Base-by-base conservation (phyloP, 2,888 invertebrate species). In the Cheilosia vulpina region DNA sequence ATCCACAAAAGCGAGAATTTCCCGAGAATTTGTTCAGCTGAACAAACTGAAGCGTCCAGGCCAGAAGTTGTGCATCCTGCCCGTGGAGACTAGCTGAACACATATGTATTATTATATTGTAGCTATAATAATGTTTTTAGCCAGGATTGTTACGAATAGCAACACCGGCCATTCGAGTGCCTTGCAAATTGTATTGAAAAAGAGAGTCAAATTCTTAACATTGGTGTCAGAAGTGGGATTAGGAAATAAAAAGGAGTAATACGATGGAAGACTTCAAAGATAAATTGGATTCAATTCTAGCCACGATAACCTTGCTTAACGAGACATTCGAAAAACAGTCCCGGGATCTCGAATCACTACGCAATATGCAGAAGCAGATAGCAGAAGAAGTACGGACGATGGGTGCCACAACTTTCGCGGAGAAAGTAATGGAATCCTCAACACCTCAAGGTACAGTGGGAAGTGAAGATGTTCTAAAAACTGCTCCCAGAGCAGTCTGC, bases 11-110 rank as follows among this genome's bases (percentile, higher is more conserved):
- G 55, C 15, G 55, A 31, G 17, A 55, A 31, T 6, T 31, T 31
- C 4, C 31, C 55, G n/a, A n/a, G n/a, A n/a, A n/a, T n/a, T n/a
- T n/a, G n/a, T n/a, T n/a, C n/a, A n/a, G n/a, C n/a, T n/a, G n/a
- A 31, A 52, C 9, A 19, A 53, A n/a, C 15, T 60, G 13, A n/a
- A 11, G n/a, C 21, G 62, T n/a, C n/a, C 53, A 3, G 13, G 19
- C 3, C 38, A 43, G 41, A 72, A 52, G 2, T 19, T 62, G 0
- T 62, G 52, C 5, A 41, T 62, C 13, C 24, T 72, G 11, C 60
- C 72, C 19, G 19, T 55, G 4, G 31, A 55, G 27, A 27, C 27
- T 1, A 6, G 27, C 27, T 27, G 5, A 27, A 27, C 6, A 27
- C n/a, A n/a, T 27, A 24, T 0, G 6, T 27, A 27, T 27, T 27